These are phyloP conservation scores for Amphiprion clarkii DNA, from an alignment of 2,797 vertebrate species.

Conservation along the genomic window DNA sequence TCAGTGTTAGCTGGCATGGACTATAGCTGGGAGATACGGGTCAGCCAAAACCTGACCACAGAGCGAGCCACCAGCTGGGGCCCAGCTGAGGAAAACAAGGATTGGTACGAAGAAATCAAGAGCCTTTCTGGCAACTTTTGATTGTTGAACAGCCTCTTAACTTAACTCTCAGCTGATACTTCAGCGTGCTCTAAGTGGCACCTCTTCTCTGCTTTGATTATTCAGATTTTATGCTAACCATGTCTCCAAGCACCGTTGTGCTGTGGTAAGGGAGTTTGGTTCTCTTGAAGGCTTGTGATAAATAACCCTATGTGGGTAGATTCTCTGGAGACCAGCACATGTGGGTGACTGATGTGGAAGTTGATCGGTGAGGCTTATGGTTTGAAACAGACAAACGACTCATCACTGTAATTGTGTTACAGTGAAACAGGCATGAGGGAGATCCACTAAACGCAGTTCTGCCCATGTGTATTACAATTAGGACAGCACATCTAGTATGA, in stretches of 20 bases:
- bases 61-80: constrained; percentile 74
- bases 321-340: constrained; percentile 48
- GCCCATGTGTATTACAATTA: constrained; percentile 56
- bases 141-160: constrained; percentile 37
- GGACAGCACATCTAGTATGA: constrained; percentile 5
- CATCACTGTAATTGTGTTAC: constrained; percentile 46
- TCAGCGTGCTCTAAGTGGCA: constrained; percentile 23
- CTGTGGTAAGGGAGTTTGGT: constrained; percentile 36
- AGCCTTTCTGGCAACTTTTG: constrained; percentile 51
- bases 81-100: constrained; percentile 67
- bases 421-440: constrained; percentile 43
- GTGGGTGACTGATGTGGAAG: constrained; percentile 55
- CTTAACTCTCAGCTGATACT: constrained; percentile 28
- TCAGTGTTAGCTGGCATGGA: constrained; percentile 68
- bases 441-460: constrained; percentile 39
- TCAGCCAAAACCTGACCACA: constrained; percentile 81
- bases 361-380: constrained; percentile 47
- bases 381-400: constrained; percentile 65
- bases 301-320: constrained; percentile 42
- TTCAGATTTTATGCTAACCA: constrained; percentile 36
- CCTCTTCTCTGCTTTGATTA: constrained; percentile 30
- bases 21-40: constrained; percentile 71
- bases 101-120: constrained; percentile 26
- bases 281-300: constrained; percentile 45
- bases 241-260: constrained; percentile 21